Evolutionary conservation across 2,113 vertebrate genomes (phyloP), one percentile per base, ranked within the genome.

Genomic region (Lepisosteus oculatus): DNA sequence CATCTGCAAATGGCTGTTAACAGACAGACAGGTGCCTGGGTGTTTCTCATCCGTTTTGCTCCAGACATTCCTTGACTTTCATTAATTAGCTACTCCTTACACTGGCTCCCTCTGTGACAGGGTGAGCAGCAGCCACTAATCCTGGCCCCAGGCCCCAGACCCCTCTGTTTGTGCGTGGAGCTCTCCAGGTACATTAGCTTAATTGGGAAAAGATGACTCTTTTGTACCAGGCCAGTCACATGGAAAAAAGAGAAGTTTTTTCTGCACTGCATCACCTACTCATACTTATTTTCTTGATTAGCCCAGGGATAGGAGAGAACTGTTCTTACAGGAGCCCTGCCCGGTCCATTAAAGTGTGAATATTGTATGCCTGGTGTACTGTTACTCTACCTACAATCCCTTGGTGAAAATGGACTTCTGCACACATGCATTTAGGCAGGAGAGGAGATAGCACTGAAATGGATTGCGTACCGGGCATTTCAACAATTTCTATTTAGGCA

Each of bases 221-320:
- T 78, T 88, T 94, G 88, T 93, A 92, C 75, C 0, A 44, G 77
- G 62, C 78, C 83, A 79, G 69, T 51, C 73, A 70, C 56, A 72
- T 68, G 85, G 88, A 91, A 90, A 85, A 77, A 1, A 76, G 55
- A 76, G 43, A 71, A 2, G 0, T 76, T 66, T 15, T 3, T 75
- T 80, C 80, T 0, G 3, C 69, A 65, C 64, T 12, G 47, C 61
- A 71, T 70, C 74, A 74, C 14, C 41, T 66, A 41, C 61, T 42
- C 70, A 63, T 79, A 69, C 71, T 6, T 5, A 51, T 51, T 29
- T 29, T 29, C 29, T 2, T 29, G 29, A 29, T 29, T 29, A 29
- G 29, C 9, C 47, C 47, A 51, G 47, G 29, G 29, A 51, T 51
- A 51, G 9, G 7, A 59, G 56, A 59, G 11, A 14, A n/a, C 56